Conservation (phyloP, 2,888 invertebrate species). For the Agriotes lineatus region DNA sequence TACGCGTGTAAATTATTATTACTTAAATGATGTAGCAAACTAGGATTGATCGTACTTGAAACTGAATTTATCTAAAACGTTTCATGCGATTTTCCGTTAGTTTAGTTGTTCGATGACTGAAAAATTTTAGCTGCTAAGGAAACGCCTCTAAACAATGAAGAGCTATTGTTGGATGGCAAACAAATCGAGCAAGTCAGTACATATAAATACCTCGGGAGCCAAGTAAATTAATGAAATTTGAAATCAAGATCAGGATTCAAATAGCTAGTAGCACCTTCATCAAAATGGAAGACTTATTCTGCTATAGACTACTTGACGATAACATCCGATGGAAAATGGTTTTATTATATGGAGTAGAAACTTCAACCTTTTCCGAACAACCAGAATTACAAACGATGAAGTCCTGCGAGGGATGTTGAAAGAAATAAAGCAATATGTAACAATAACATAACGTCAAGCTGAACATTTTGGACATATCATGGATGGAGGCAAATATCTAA, state of each 20-base stretch:
- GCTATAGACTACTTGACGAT: no score
- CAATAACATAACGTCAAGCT: not conserved
- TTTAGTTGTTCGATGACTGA: no score
- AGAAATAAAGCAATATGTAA: not conserved
- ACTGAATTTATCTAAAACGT: no score
- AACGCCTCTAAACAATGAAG: not conserved
- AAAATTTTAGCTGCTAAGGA: not conserved
- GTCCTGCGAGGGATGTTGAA: not conserved
- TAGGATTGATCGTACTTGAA: no score
- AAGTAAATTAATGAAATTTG: no score
- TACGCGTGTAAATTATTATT: no score
- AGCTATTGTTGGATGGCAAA: conserved; percentile 1
- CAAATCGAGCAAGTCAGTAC: conserved; percentile 17
- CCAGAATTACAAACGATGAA: not conserved
- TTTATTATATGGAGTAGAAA: not conserved
- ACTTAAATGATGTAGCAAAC: no score
- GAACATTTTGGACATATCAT: not conserved
- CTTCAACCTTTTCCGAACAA: not conserved
- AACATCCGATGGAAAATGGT: no score
- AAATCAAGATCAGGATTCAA: no score
- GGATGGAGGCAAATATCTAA: not conserved
- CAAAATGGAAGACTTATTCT: not conserved
- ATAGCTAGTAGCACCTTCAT: no score
- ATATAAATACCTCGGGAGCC: not conserved
- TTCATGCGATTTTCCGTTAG: no score